These are phyloP conservation scores for Peromyscus aztecus DNA, from an alignment of 2,797 vertebrate genomes.

Conservation along the genomic window DNA sequence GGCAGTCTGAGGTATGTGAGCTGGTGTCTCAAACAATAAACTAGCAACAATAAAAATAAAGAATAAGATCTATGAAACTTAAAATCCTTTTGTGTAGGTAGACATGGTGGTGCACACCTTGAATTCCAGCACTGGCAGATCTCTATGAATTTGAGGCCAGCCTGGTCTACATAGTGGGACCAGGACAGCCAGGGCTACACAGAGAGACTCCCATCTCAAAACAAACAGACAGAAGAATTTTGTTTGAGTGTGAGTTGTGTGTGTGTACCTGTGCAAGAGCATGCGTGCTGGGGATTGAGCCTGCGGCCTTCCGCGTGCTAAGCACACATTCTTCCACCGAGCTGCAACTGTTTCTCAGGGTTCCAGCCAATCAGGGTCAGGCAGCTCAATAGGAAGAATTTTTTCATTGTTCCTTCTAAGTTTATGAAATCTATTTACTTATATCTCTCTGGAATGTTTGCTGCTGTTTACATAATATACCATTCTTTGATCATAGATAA, in stretches of 20 bases:
- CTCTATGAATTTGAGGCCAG: background rate
- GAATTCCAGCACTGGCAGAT: background rate
- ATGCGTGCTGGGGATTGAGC: background rate
- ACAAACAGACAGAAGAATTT: background rate
- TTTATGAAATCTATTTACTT: slow-evolving; percentile 36
- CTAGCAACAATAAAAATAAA: background rate
- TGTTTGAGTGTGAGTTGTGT: background rate
- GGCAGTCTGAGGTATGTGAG: background rate
- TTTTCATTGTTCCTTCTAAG: slow-evolving; percentile 40
- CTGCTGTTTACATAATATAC: background rate
- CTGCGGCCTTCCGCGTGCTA: background rate
- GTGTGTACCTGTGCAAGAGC: background rate
- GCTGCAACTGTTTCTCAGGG: background rate
- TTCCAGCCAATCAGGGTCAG: background rate
- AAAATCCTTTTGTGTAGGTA: background rate
- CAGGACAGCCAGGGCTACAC: background rate
- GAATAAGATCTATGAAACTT: slow-evolving; percentile 23
- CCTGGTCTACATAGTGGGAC: background rate
- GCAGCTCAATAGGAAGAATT: slow-evolving; percentile 20
- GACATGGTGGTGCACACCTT: background rate
- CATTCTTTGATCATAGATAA: slow-evolving; percentile 20
- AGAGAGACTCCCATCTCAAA: background rate
- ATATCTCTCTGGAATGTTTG: slow-evolving; percentile 24
- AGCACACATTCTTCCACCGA: background rate
- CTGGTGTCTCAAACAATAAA: background rate